phyloP scores from a whole-genome alignment of 2,888 invertebrate genomes.

The Tolmerus cingulatus region DNA sequence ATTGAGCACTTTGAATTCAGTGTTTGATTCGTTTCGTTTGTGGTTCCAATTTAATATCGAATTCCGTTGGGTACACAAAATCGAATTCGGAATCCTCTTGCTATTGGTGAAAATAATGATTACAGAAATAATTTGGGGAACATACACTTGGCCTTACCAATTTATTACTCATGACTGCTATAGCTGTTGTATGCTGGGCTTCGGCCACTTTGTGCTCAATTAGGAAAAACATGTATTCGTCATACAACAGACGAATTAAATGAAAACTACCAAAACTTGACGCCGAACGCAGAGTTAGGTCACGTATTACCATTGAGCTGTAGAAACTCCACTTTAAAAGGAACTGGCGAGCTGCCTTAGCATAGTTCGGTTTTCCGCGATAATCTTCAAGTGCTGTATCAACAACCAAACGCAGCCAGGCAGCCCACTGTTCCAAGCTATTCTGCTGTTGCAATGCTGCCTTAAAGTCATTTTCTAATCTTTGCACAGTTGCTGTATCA shows the following conservation, averaged over 20 bases:
- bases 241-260: constrained; percentile 94
- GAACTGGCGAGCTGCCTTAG: constrained; percentile 88
- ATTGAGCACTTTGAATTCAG: background rate
- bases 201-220: constrained; percentile 96
- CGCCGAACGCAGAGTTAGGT: constrained; percentile 93
- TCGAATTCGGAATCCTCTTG: constrained; percentile 60
- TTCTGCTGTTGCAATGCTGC: constrained; percentile 91
- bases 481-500: constrained; percentile 79
- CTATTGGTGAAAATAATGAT: constrained; percentile 46
- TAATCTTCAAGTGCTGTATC: constrained; percentile 88
- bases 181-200: constrained; percentile 89
- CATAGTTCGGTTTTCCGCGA: constrained; percentile 82
- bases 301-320: constrained; percentile 97
- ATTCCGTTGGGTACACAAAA: constrained; percentile 61
- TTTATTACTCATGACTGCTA: constrained; percentile 83
- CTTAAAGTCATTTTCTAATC: constrained; percentile 92
- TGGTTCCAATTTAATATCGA: constrained; percentile 49
- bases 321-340: constrained; percentile 99
- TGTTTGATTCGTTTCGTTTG: constrained; percentile 20
- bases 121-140: background rate
- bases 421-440: constrained; percentile 96
- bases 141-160: constrained; percentile 1
- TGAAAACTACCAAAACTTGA: constrained; percentile 99
- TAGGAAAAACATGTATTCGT: constrained; percentile 99
- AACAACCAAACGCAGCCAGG: constrained; percentile 95